Evolutionary conservation across 2,113 vertebrate species (phyloP), one percentile per base, ranked within the genome.

Genomic region (Myotis davidii): DNA sequence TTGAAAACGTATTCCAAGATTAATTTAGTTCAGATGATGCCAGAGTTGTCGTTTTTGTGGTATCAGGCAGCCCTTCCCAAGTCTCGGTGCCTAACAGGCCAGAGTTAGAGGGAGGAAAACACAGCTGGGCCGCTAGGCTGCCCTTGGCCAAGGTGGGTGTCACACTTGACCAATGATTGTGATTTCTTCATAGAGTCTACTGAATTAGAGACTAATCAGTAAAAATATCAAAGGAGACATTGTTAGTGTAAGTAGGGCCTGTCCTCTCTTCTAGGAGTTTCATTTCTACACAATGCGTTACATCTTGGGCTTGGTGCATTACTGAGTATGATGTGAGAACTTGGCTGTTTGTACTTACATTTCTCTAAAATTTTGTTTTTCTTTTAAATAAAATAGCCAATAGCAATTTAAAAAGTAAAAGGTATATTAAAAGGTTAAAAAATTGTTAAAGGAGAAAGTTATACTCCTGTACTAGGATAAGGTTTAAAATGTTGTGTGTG

Each of bases 291-390:
- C 8, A 21, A 8, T 10, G 34, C n/a, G 20, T 72, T 12, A 42
- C 2, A 16, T 11, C 16, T 21, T 69, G 39, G 69, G 48, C 32
- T 48, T 89, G 27, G 18, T 70, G 79, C 81, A 9, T 92, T 84
- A 29, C 2, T 29, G 4, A 83, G 37, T 16, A 10, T 79, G 16
- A 12, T 79, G 13, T 76, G 37, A 94, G 50, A 79, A 65, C 45
- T 21, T 84, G 34, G 5, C 37, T 70, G 1, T 77, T 82, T 56
- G 4, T 67, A 20, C 56, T 83, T 73, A 34, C 21, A n/a, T 96
- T 93, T 74, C 42, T 94, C 59, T 89, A 83, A 92, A 90, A 34
- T 94, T 81, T 70, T 70, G 6, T 9, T 95, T 88, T 85, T 56
- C 11, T 88, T 34, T 67, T 56, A 89, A 67, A 32, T 82, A 83